A percentile compares a stretch with the other conserved stretches of the same genome.
These are phyloP conservation scores for Scalopus aquaticus DNA, from an alignment of 2,113 vertebrate species.

Conservation along the genomic window DNA sequence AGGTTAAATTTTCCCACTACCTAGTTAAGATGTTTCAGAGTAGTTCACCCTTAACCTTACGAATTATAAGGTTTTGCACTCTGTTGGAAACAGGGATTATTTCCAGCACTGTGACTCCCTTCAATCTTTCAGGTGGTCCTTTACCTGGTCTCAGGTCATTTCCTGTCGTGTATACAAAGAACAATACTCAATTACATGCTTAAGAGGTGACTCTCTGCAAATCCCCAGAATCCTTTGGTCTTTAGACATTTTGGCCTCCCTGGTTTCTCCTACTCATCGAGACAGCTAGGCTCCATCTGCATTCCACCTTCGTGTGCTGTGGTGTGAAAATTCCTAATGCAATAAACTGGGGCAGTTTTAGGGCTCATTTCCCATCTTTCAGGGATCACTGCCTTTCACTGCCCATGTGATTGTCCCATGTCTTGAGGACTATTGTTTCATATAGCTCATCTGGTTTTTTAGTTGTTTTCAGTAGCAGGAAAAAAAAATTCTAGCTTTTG, in stretches of 20 bases:
- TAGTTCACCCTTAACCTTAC: neutral
- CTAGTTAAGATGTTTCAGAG: neutral
- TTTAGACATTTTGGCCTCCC: neutral
- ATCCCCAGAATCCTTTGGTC: neutral
- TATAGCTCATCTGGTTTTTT: neutral
- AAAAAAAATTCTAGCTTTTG: constrained; percentile 3
- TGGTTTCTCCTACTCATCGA: neutral
- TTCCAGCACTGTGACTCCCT: neutral
- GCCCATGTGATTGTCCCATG: neutral
- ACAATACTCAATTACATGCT: neutral
- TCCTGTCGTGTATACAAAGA: neutral
- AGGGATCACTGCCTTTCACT: neutral
- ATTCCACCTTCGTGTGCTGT: neutral
- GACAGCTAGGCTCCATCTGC: neutral
- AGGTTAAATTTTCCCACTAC: neutral
- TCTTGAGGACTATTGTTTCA: neutral
- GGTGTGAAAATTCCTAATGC: neutral
- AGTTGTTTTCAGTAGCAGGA: neutral
- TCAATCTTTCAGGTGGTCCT: neutral
- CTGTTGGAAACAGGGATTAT: neutral
- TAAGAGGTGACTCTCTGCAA: neutral
- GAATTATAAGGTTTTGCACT: neutral
- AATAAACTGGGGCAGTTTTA: neutral
- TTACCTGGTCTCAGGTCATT: neutral
- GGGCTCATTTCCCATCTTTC: neutral